phyloP scores from a whole-genome alignment of 2,113 vertebrate species.

The Pygoscelis antarcticus region DNA sequence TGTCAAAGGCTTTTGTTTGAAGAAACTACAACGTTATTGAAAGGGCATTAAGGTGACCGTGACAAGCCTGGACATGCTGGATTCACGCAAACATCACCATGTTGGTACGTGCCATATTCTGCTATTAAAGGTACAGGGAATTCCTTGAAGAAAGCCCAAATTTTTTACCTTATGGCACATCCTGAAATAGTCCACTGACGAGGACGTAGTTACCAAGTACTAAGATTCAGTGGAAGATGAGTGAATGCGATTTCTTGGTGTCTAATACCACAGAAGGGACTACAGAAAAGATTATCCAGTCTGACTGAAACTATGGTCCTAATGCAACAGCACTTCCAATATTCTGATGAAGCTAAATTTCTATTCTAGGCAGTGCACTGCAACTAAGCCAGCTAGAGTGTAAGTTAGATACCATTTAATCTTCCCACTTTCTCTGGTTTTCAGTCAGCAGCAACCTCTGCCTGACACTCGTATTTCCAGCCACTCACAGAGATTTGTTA shows the following conservation, averaged over 20 bases:
- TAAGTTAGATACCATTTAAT: not conserved
- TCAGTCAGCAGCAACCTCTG: not conserved
- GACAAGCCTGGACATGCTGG: slow-evolving; percentile 1
- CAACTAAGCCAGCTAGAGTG: not conserved
- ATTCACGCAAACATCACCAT: not conserved
- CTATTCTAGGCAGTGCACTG: not conserved
- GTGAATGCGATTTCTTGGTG: not conserved
- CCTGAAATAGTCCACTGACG: not conserved
- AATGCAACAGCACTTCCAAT: not conserved
- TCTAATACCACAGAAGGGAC: not conserved
- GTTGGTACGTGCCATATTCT: not conserved
- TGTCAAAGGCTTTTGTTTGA: slow-evolving; percentile 28
- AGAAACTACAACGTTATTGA: not conserved
- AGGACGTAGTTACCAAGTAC: not conserved
- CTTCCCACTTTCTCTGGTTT: not conserved
- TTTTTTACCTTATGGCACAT: not conserved
- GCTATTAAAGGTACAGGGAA: not conserved
- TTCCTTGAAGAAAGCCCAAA: not conserved
- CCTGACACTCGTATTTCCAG: not conserved
- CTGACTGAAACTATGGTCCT: not conserved
- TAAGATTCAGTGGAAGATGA: not conserved
- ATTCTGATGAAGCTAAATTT: not conserved
- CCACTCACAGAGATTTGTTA: not conserved
- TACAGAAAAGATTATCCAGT: not conserved
- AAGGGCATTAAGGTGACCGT: not conserved